Percentiles rank a stretch among this genome's conserved stretches.
Conservation (phyloP, 2,113 vertebrate genomes). For the Tenrec ecaudatus region DNA sequence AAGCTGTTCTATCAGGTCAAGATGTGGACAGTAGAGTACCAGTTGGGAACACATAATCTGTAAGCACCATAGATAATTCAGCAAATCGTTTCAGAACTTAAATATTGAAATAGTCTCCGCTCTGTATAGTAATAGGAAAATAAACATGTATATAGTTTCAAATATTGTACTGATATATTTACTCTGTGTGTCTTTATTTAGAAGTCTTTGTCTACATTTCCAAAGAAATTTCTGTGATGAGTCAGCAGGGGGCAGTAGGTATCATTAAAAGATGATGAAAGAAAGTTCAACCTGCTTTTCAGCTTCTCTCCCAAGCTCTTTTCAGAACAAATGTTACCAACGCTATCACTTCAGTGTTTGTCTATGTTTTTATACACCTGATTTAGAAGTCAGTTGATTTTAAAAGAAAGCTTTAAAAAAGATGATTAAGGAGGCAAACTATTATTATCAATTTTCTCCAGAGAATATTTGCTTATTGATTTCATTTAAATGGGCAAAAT, state of each 20-base stretch:
- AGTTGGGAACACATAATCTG: neutral
- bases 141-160: neutral
- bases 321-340: neutral
- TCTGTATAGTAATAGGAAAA: neutral
- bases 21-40: conserved; percentile 8
- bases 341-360: neutral
- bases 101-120: neutral
- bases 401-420: conserved; percentile 11
- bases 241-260: conserved; percentile 76
- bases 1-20: neutral
- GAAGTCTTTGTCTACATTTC: neutral
- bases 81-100: neutral
- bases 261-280: conserved; percentile 40
- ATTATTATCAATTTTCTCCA: conserved; percentile 3
- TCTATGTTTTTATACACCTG: neutral
- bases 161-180: neutral
- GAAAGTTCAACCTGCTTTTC: neutral
- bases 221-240: conserved; percentile 14
- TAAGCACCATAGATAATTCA: neutral
- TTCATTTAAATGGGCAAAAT: conserved; percentile 33
- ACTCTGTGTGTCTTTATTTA: neutral
- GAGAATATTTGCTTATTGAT: neutral
- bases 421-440: neutral
- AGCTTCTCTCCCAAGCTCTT: neutral
- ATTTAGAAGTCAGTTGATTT: neutral